Conservation (phyloP, 2,888 invertebrate species). For the Scrobipalpa atriplicella region DNA sequence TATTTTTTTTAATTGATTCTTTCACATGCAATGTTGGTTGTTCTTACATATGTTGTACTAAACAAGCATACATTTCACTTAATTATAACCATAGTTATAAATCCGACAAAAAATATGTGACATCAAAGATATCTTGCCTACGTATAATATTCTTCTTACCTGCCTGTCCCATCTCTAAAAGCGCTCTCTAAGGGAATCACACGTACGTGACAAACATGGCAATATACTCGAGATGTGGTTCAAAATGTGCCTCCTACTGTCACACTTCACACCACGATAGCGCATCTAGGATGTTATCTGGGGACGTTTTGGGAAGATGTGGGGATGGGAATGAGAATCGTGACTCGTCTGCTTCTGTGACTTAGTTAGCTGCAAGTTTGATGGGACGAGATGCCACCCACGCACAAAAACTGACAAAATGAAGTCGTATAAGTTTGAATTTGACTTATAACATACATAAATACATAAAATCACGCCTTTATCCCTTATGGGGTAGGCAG, state of each 20-base stretch:
- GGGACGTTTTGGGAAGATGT: slow-evolving; percentile 17
- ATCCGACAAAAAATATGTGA: too few relatives aligned
- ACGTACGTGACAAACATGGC: slow-evolving; percentile 12
- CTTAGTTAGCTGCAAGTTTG: neutral
- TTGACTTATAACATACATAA: too few relatives aligned
- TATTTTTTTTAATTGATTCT: too few relatives aligned
- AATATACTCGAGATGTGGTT: neutral
- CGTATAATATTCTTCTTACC: neutral
- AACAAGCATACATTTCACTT: too few relatives aligned
- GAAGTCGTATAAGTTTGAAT: neutral
- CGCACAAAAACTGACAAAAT: neutral
- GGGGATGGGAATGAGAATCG: slow-evolving; percentile 14
- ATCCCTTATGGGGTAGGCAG: too few relatives aligned
- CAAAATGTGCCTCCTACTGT: neutral
- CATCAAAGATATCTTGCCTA: too few relatives aligned
- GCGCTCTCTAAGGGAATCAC: slow-evolving; percentile 10
- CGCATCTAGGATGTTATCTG: slow-evolving; percentile 22
- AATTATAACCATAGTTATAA: too few relatives aligned
- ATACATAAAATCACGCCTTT: too few relatives aligned
- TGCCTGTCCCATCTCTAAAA: slow-evolving; percentile 6
- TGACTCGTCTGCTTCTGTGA: neutral
- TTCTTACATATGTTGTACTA: too few relatives aligned
- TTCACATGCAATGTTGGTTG: too few relatives aligned
- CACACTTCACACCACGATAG: slow-evolving; percentile 24
- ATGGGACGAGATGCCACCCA: neutral